These are phyloP conservation scores for Acleris laterana DNA, from an alignment of 2,888 invertebrate genomes.

Conservation along the genomic window DNA sequence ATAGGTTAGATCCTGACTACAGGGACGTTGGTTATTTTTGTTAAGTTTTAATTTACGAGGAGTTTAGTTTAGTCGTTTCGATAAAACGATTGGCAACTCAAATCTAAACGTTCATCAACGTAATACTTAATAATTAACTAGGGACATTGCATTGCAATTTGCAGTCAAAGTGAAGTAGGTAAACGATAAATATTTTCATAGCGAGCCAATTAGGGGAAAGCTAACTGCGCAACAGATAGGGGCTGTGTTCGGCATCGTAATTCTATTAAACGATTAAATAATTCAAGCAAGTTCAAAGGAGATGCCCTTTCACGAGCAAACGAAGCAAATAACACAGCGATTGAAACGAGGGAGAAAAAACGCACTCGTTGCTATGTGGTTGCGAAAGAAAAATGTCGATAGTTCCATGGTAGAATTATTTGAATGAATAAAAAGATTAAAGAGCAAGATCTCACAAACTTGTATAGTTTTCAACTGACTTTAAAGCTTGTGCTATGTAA, in stretches of 20 bases:
- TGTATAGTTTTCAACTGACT: not conserved
- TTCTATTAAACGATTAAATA: constrained; percentile 83
- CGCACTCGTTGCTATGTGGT: constrained; percentile 60
- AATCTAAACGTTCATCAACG: no score
- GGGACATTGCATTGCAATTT: no score
- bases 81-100: no score
- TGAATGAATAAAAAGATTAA: not conserved
- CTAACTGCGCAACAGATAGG: constrained; percentile 69
- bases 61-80: no score
- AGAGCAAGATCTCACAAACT: not conserved
- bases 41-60: no score
- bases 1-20: no score
- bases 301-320: constrained; percentile 79
- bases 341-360: constrained; percentile 63
- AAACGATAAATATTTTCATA: constrained; percentile 68
- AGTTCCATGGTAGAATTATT: constrained; percentile 9
- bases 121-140: no score
- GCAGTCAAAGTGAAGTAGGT: constrained; percentile 50
- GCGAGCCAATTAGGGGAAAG: constrained; percentile 70
- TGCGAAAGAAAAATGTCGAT: constrained; percentile 47
- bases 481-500: not conserved
- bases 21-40: no score
- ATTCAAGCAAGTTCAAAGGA: constrained; percentile 80
- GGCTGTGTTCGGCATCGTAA: constrained; percentile 67
- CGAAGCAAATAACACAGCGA: constrained; percentile 73